A percentile compares a stretch with the other conserved stretches of the same genome.
phyloP scores from a whole-genome alignment of 1,140 invertebrate species.

The Sminthurinus signatus region DNA sequence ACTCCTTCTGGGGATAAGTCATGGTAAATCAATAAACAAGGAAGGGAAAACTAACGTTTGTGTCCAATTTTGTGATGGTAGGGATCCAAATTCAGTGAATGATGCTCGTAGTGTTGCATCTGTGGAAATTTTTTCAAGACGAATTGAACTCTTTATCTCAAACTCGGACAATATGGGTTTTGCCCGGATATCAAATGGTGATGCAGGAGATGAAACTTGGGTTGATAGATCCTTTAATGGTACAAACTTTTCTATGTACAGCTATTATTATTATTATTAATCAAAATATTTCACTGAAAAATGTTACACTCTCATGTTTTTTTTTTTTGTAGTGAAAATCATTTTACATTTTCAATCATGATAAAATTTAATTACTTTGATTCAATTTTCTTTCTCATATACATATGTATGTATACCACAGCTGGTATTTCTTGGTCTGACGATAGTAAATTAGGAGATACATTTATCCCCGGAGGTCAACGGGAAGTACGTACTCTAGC shows the following conservation, averaged over 20 bases:
- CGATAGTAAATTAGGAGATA: slow-evolving; percentile 16
- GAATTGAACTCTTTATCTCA: slow-evolving; percentile 13
- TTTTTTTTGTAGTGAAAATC: neutral
- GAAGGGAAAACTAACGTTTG: no score
- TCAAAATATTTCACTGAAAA: slow-evolving; percentile 3
- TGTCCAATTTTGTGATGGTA: slow-evolving; percentile 27
- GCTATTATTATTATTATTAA: no score
- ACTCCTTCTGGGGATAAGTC: no score
- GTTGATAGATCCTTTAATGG: slow-evolving; percentile 27
- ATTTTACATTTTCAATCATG: slow-evolving; percentile 21
- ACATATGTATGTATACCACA: no score
- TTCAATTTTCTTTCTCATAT: slow-evolving; percentile 29
- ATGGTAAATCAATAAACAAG: no score
- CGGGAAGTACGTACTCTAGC: neutral
- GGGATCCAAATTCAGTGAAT: slow-evolving; percentile 14
- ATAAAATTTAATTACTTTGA: slow-evolving; percentile 34
- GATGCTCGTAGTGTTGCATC: neutral
- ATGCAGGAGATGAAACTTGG: slow-evolving; percentile 28
- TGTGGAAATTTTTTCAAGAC: slow-evolving; percentile 10
- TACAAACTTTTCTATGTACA: slow-evolving; percentile 5
- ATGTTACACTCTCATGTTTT: neutral
- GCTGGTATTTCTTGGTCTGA: slow-evolving; percentile 19
- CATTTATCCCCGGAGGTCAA: slow-evolving; percentile 1
- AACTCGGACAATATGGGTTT: slow-evolving; percentile 28
- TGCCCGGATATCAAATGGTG: slow-evolving; percentile 24